Evolutionary conservation across 2,888 invertebrate genomes (phyloP), one percentile per base, ranked within the genome.

Genomic region (Drosophila picticornis): DNA sequence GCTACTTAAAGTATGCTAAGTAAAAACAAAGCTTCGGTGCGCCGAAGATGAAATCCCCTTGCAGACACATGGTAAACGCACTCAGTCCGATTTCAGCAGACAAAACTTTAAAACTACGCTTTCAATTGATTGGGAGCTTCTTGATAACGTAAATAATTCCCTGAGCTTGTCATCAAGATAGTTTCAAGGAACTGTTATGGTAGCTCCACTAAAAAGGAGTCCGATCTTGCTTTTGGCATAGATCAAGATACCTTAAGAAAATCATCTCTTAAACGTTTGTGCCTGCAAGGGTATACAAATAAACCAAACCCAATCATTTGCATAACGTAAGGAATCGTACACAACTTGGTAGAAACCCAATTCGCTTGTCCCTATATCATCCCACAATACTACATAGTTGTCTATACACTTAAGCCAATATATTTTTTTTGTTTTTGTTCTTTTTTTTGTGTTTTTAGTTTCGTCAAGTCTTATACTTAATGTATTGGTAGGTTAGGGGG

Each of bases 1-100:
- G 83, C 83, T 77, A 70, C 75, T 74, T 64, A 62, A 73, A 77
- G 69, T 73, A 63, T 58, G 64, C 59, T 32, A 34, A 58, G 58
- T 11, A 59, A 71, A 46, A 53, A 6, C 22, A 6, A 7, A 5
- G 5, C 43, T 31, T 67, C 67, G 67, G 67, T 2, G 6, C 1
- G 16, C 27, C 67, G 65, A 56, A 50, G 10, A 31, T 22, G 2
- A 1, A 25, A 50, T 27, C 11, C 55, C 38, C 55, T 67, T 55
- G 67, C 67, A 55, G 66, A 29, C 22, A 32, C 6, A n/a, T 38
- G 11, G 27, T n/a, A 27, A 29, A 11, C n/a, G n/a, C 19, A 50
- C 50, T 50, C 16, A 29, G 11, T 50, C 50, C 50, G 50, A 50
- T 50, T 46, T 13, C 22, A 46, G 43, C 13, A 13, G 22, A 13